Evolutionary conservation across 1,140 invertebrate species (phyloP).

Genomic region (Stenopsyche tienmushanensis): DNA sequence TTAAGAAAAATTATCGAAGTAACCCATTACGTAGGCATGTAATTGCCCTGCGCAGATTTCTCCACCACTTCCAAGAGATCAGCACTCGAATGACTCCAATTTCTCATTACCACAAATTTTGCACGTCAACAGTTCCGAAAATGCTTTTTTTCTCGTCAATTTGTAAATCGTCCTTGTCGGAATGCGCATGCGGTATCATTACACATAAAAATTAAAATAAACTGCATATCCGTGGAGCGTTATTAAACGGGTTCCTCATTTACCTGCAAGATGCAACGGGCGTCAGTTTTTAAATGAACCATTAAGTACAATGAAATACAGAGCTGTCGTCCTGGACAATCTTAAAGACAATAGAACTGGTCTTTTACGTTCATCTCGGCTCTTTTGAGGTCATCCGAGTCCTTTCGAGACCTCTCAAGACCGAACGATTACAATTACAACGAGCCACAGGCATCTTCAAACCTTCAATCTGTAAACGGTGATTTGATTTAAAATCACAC

Average conservation of each 20-base stretch:
- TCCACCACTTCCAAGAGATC: too few relatives aligned
- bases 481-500: too few relatives aligned
- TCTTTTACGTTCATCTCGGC: constrained; percentile 28
- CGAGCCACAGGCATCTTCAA: not conserved
- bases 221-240: not conserved
- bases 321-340: constrained; percentile 27
- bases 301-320: constrained; percentile 31
- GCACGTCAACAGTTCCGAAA: too few relatives aligned
- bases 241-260: constrained; percentile 24
- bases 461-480: not conserved
- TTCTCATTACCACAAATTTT: too few relatives aligned
- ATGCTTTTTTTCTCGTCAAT: too few relatives aligned
- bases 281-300: constrained; percentile 30
- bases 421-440: constrained; percentile 21
- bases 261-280: constrained; percentile 19
- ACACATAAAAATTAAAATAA: not conserved
- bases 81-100: too few relatives aligned
- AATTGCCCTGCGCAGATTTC: too few relatives aligned
- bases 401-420: constrained; percentile 6
- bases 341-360: constrained; percentile 30
- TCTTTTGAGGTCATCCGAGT: constrained; percentile 24
- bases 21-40: too few relatives aligned
- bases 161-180: too few relatives aligned
- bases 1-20: too few relatives aligned
- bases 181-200: too few relatives aligned